Base-by-base conservation (phyloP, 1,140 invertebrate species). In the Bombus difficillimus region DNA sequence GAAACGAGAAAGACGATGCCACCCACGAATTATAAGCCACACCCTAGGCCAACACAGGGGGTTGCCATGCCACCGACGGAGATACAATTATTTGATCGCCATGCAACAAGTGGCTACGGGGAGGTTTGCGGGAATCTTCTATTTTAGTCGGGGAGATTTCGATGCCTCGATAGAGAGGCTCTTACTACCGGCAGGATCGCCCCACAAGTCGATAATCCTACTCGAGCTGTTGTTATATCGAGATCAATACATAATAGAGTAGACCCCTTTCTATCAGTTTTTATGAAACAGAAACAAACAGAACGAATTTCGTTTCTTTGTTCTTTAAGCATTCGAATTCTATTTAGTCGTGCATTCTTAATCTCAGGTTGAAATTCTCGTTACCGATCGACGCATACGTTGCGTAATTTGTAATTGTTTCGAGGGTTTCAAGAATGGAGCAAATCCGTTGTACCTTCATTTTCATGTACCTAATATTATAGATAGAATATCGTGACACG, bases 41-140 rank as follows among this genome's bases (percentile, higher is more conserved):
- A 75, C 84, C 78, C 41, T 59, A 76, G n/a, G 32, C 32, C 34
- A 28, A 22, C 9, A 59, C 57, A 69, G 84, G 84, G 84, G 76
- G 66, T 85, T 80, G 83, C 83, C 73, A n/a, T 80, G 76, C 83
- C 73, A 28, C 85, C 82, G 66, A 82, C 75, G 76, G 76, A 91
- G 83, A 90, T 89, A 90, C 85, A 87, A 92, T 92, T 90, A 87
- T 92, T 92, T 89, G 90, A 92, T 92, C 90, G 83, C 57, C 85
- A 28, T 82, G 91, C 90, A 92, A 91, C 91, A 92, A 92, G 90
- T 91, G 88, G 90, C 83, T 68, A 25, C n/a, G 53, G 83, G 43
- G 86, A 62, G 79, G 75, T 86, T 82, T 68, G 64, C 74, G 83
- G 85, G 85, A 69, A 86, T 83, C 78, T 53, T 76, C 88, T 77